phyloP scores from a whole-genome alignment of 2,113 vertebrate species.

The Manacus vitellinus region DNA sequence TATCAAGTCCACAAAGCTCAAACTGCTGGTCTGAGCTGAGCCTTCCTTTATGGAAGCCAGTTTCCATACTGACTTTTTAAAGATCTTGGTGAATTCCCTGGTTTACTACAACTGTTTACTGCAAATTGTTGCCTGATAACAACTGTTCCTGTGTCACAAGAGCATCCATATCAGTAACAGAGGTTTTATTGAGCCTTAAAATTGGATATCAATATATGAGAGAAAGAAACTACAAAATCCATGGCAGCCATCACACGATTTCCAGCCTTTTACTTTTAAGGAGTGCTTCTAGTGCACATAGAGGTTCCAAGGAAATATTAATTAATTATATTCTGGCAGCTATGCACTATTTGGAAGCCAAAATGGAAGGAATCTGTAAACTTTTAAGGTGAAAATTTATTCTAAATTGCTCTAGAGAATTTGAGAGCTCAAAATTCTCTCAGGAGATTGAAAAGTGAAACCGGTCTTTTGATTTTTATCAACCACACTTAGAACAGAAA shows the following conservation, averaged over 20 bases:
- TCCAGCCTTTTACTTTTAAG: background rate
- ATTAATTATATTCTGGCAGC: conserved; percentile 64
- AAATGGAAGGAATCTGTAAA: conserved; percentile 25
- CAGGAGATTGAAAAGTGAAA: conserved; percentile 54
- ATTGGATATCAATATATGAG: background rate
- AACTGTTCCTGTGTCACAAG: background rate
- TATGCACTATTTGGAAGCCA: conserved; percentile 16
- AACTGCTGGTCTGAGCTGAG: background rate
- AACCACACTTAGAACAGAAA: conserved; percentile 31
- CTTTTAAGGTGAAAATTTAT: conserved; percentile 22
- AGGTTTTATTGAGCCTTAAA: background rate
- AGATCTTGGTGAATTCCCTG: background rate
- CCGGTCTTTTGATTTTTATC: conserved; percentile 38
- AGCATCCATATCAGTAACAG: background rate
- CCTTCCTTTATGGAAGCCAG: background rate
- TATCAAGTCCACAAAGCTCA: background rate
- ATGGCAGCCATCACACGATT: background rate
- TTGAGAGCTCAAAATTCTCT: conserved; percentile 55
- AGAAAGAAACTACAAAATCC: background rate
- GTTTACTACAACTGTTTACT: background rate
- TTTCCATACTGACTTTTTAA: background rate
- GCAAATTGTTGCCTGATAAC: background rate
- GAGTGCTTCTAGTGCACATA: background rate
- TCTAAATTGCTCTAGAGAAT: conserved; percentile 36
- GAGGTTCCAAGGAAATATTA: conserved; percentile 32